phyloP scores from a whole-genome alignment of 1,140 invertebrate species.

The Sitodiplosis mosellana region DNA sequence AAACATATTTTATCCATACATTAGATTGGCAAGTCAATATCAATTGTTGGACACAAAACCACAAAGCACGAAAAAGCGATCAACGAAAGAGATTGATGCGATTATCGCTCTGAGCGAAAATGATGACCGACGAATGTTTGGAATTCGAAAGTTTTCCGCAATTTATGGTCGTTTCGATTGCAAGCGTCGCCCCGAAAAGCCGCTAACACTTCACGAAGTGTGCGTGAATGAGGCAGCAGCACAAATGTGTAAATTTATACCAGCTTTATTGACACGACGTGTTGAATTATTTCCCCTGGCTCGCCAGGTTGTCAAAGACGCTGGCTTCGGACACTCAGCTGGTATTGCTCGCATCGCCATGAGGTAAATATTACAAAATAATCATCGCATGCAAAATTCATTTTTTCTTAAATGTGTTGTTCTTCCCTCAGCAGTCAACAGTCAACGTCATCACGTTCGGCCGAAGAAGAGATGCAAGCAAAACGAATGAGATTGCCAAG shows the following conservation, averaged over 20 bases:
- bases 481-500: not conserved
- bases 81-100: slow-evolving; percentile 79
- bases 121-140: slow-evolving; percentile 76
- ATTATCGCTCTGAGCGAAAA: slow-evolving; percentile 78
- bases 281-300: slow-evolving; percentile 92
- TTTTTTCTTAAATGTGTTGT: not conserved
- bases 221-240: slow-evolving; percentile 90
- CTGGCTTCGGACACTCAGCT: slow-evolving; percentile 45
- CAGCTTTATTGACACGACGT: slow-evolving; percentile 72
- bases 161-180: slow-evolving; percentile 95
- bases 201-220: slow-evolving; percentile 87
- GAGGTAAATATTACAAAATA: not conserved
- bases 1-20: slow-evolving; percentile 7
- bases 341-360: slow-evolving; percentile 15
- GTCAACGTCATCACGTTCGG: not conserved
- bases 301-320: slow-evolving; percentile 81
- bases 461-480: not conserved
- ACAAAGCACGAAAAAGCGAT: slow-evolving; percentile 79
- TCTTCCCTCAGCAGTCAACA: not conserved
- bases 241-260: slow-evolving; percentile 79
- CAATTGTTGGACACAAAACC: slow-evolving; percentile 75
- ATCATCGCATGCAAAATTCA: not conserved
- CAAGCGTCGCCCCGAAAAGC: slow-evolving; percentile 88
- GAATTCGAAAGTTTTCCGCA: slow-evolving; percentile 86
- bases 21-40: slow-evolving; percentile 61